phyloP scores from a whole-genome alignment of 2,113 vertebrate genomes.

The Saccopteryx leptura region DNA sequence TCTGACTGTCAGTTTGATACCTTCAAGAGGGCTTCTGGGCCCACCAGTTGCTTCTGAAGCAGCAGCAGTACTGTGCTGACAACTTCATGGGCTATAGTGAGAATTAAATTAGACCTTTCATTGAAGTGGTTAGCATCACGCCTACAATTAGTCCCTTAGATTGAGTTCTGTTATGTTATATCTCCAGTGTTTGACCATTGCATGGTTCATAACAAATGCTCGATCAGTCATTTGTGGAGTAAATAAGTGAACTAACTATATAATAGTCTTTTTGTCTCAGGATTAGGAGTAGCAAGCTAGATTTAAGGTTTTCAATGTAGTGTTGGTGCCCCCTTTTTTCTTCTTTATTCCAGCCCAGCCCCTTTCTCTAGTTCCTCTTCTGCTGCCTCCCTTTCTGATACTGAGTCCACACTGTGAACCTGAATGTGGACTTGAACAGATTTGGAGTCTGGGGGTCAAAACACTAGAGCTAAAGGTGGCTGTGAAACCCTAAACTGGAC shows the following conservation, averaged over 20 bases:
- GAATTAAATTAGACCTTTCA: neutral
- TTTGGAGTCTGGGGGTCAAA: neutral
- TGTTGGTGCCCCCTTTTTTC: neutral
- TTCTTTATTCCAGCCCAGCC: neutral
- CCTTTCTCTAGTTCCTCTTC: neutral
- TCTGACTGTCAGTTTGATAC: neutral
- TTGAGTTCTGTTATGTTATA: neutral
- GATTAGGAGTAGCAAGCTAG: neutral
- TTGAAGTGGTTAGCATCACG: neutral
- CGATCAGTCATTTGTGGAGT: neutral
- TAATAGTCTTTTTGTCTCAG: neutral
- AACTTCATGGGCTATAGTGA: neutral
- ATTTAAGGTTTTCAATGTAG: neutral
- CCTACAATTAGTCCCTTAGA: neutral
- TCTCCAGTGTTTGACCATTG: neutral
- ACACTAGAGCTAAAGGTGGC: neutral
- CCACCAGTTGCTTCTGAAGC: neutral
- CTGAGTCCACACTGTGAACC: neutral
- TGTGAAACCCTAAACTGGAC: neutral
- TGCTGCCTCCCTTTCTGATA: neutral
- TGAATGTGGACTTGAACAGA: neutral
- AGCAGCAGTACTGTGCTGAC: neutral
- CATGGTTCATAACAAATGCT: neutral
- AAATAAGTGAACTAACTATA: neutral
- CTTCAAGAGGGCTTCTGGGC: neutral